Evolutionary conservation across 2,113 vertebrate genomes (phyloP).

Genomic region (Ameiurus melas): DNA sequence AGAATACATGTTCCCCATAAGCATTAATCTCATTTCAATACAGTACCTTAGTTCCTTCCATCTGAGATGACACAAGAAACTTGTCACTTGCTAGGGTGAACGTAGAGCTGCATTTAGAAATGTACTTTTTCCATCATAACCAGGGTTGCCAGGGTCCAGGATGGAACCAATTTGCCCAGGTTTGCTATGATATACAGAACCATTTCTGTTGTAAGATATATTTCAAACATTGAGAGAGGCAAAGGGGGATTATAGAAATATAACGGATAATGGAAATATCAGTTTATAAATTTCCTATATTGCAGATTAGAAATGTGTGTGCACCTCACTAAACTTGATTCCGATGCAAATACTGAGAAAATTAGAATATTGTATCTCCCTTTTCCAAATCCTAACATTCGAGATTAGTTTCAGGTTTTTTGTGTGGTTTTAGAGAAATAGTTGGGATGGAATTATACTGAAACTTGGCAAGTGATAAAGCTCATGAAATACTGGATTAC

Average conservation of each 20-base stretch:
- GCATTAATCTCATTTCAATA: neutral
- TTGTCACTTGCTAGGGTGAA: neutral
- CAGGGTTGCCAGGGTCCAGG: neutral
- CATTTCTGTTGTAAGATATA: neutral
- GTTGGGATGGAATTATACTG: neutral
- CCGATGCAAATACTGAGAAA: neutral
- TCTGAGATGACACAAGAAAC: neutral
- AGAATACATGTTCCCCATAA: neutral
- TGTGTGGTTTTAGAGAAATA: neutral
- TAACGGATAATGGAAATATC: neutral
- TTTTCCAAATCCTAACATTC: neutral
- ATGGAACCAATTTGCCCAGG: neutral
- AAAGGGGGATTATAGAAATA: neutral
- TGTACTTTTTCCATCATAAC: neutral
- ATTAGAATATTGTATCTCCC: neutral
- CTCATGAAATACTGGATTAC: neutral
- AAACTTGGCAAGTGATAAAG: neutral
- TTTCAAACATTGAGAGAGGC: neutral
- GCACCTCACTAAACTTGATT: neutral
- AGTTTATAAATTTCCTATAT: neutral
- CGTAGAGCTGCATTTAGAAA: neutral
- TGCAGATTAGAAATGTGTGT: neutral
- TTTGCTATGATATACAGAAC: neutral
- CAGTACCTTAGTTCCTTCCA: neutral
- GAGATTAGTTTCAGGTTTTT: neutral